phyloP scores from a whole-genome alignment of 2,888 invertebrate species.

The Notodonta dromedarius region DNA sequence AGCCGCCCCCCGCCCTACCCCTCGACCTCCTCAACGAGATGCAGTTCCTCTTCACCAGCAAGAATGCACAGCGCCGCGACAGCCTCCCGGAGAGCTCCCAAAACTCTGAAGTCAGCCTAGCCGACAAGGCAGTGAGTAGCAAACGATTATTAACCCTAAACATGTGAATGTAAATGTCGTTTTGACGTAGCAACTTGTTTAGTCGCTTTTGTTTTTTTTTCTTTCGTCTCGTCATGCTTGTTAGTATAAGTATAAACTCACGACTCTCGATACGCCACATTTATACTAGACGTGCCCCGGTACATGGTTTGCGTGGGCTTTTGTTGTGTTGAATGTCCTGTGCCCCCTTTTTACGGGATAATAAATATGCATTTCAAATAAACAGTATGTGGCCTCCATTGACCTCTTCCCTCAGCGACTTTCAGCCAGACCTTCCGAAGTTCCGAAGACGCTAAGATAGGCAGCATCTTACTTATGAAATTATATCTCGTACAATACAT shows the following conservation, averaged over 20 bases:
- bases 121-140: conserved; percentile 70
- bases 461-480: too few species aligned
- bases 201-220: conserved; percentile 42
- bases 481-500: too few species aligned
- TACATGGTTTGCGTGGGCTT: too few species aligned
- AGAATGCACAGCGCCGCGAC: conserved; percentile 58
- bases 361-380: too few species aligned
- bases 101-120: conserved; percentile 56
- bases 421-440: too few species aligned
- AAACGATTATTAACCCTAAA: conserved; percentile 24
- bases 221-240: conserved; percentile 41
- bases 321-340: too few species aligned
- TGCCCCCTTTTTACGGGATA: too few species aligned
- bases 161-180: conserved; percentile 31
- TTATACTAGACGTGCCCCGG: too few species aligned
- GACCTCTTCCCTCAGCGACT: too few species aligned
- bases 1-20: conserved; percentile 58
- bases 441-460: too few species aligned
- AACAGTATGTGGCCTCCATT: too few species aligned
- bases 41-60: conserved; percentile 68
- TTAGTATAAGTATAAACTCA: conserved; percentile 35
- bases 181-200: conserved; percentile 30
- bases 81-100: conserved; percentile 63
- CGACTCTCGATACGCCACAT: conserved; percentile 44
- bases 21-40: conserved; percentile 77